Evolutionary conservation across 2,888 invertebrate species (phyloP).

Genomic region (Caenorhabditis auriculariae): DNA sequence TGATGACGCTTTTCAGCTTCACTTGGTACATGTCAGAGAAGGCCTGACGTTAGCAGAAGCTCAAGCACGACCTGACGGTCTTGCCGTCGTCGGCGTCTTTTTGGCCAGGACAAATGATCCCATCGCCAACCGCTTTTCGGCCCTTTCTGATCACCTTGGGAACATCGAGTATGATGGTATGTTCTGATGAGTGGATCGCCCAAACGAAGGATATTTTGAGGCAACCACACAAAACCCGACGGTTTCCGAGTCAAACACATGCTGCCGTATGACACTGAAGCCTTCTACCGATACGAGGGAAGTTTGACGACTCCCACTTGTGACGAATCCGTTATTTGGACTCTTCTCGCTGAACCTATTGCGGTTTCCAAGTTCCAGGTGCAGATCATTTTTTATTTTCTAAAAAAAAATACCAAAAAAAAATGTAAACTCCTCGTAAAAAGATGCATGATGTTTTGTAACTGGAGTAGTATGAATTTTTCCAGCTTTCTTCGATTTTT

Average conservation of each 20-base stretch:
- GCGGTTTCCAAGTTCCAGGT: constrained; percentile 45
- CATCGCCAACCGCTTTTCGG: constrained; percentile 31
- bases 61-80: constrained; percentile 44
- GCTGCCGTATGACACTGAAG: constrained; percentile 29
- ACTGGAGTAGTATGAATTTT: neutral
- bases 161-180: constrained; percentile 27
- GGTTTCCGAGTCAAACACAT: constrained; percentile 25
- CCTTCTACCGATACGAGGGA: constrained; percentile 59
- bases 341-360: constrained; percentile 59
- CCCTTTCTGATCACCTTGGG: constrained; percentile 35
- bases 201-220: constrained; percentile 2
- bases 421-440: too few relatives aligned
- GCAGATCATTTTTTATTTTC: constrained; percentile 1
- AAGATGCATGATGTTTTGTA: neutral
- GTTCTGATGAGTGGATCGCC: neutral
- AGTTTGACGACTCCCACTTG: constrained; percentile 62
- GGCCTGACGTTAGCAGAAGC: constrained; percentile 46
- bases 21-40: constrained; percentile 57
- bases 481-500: neutral
- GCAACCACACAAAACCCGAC: constrained; percentile 18
- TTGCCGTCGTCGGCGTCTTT: constrained; percentile 58
- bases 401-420: too few relatives aligned
- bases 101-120: constrained; percentile 43
- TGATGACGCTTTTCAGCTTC: constrained; percentile 51
- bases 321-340: constrained; percentile 60